These are phyloP conservation scores for Danionella dracula DNA, from an alignment of 2,797 vertebrate species.

Conservation along the genomic window DNA sequence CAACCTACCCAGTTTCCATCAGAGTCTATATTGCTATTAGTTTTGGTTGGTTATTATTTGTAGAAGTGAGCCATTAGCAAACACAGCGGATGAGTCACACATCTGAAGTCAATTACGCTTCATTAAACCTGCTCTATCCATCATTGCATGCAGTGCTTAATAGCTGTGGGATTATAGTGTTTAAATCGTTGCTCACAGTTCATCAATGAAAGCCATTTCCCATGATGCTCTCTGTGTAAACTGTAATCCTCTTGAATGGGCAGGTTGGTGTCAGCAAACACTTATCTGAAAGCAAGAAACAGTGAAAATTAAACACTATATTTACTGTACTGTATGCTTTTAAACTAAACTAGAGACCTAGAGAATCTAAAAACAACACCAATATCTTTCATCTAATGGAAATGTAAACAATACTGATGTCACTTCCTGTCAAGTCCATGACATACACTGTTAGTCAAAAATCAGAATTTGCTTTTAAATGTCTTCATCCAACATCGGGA, in stretches of 20 bases:
- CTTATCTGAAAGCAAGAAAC: too few species aligned
- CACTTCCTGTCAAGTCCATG: too few species aligned
- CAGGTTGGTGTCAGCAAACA: conserved; percentile 33
- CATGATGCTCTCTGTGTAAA: conserved; percentile 36
- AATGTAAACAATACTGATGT: not conserved
- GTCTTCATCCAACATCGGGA: too few species aligned
- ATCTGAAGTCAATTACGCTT: conserved; percentile 5
- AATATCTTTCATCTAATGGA: not conserved
- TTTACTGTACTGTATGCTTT: too few species aligned
- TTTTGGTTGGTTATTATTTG: conserved; percentile 4
- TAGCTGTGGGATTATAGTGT: conserved; percentile 33
- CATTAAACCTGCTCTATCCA: not conserved
- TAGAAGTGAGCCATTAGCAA: not conserved
- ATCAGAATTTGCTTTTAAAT: too few species aligned
- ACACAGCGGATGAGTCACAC: conserved; percentile 6
- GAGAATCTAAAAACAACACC: conserved; percentile 10
- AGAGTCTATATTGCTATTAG: not conserved
- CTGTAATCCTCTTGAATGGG: conserved; percentile 34
- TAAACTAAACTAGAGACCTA: too few species aligned
- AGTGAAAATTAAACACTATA: too few species aligned
- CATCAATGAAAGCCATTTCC: conserved; percentile 32
- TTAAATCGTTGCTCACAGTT: conserved; percentile 27
- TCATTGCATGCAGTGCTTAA: conserved; percentile 33
- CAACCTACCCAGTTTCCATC: not conserved
- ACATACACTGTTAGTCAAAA: too few species aligned